Base-by-base conservation (phyloP, 2,888 invertebrate genomes). In the Microctonus aethiopoides region DNA sequence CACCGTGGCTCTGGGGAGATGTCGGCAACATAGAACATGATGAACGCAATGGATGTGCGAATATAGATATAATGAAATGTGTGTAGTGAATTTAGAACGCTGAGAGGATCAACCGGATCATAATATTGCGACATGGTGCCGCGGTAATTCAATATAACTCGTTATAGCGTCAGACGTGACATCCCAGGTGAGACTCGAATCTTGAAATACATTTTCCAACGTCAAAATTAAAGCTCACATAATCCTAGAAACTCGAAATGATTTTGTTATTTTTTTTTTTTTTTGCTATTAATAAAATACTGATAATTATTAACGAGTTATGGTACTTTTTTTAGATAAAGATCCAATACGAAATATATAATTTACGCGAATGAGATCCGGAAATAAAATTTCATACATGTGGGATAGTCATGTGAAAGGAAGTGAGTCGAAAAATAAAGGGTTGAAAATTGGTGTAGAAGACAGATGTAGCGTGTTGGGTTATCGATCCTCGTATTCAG, bases 401-500 rank as follows among this genome's bases (percentile, higher is more conserved):
- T 65, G 32, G 71, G 39, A 56, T 34, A 64, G 63, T 68, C 36
- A 56, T 63, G 32, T 62, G n/a, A n/a, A n/a, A 64, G 67, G 46
- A 65, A 20, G 13, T 10, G 16, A 34, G 36, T 39, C 1, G 36
- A 60, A 51, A 16, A 51, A n/a, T 11, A 11, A 20, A 41, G 62
- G 24, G 24, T 39, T 36, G 22, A 10, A 63, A 63, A 46, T 46
- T 46, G 46, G 46, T 46, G 16, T 46, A 20, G 46, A 46, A 46
- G 46, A 46, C 16, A 46, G 46, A 16, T 9, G 46, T 46, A 16
- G 46, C 46, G 16, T 46, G 46, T 46, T 78, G 79, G 70, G 77
- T 78, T 83, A 83, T 83, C 81, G 83, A 83, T 83, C 81, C 46
- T 16, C 16, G 6, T 46, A 9, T 78, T 75, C 71, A 77, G 76